Evolutionary conservation across 2,888 invertebrate species (phyloP).

Genomic region (Cremastinae sp.): DNA sequence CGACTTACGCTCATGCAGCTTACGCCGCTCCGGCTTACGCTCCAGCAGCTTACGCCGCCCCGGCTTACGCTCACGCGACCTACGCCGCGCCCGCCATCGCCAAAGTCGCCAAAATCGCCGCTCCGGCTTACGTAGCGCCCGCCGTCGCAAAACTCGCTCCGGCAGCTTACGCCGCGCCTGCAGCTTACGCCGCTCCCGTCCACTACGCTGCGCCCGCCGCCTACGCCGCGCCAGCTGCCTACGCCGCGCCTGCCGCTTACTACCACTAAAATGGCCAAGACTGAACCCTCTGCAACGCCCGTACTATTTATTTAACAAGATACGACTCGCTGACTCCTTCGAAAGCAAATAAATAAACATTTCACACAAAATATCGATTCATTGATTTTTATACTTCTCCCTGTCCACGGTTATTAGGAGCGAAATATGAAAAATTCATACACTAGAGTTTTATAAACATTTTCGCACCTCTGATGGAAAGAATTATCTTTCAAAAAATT

Average conservation of each 20-base stretch:
- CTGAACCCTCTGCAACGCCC: slow-evolving; percentile 11
- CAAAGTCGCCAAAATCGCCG: slow-evolving; percentile 48
- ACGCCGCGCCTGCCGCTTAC: slow-evolving; percentile 33
- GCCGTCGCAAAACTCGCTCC: background rate
- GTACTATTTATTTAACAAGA: slow-evolving; percentile 29
- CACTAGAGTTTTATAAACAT: too few species aligned
- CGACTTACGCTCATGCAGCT: slow-evolving; percentile 48
- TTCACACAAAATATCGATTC: background rate
- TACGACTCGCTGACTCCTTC: background rate
- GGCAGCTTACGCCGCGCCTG: slow-evolving; percentile 23
- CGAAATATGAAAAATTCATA: too few species aligned
- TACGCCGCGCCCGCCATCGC: slow-evolving; percentile 38
- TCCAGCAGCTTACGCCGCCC: slow-evolving; percentile 54
- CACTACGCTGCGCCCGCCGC: slow-evolving; percentile 40
- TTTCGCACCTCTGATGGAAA: too few species aligned
- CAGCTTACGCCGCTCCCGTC: slow-evolving; percentile 63
- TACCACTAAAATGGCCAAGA: slow-evolving; percentile 8
- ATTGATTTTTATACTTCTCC: background rate
- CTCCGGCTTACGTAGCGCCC: slow-evolving; percentile 2
- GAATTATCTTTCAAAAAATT: too few species aligned
- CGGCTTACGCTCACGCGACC: slow-evolving; percentile 60
- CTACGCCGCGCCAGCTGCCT: slow-evolving; percentile 73
- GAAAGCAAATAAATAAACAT: slow-evolving; percentile 16
- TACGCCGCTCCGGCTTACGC: slow-evolving; percentile 34
- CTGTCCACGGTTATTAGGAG: too few species aligned